Evolutionary conservation across 2,113 vertebrate genomes (phyloP).

Genomic region (Dicaeum eximium): DNA sequence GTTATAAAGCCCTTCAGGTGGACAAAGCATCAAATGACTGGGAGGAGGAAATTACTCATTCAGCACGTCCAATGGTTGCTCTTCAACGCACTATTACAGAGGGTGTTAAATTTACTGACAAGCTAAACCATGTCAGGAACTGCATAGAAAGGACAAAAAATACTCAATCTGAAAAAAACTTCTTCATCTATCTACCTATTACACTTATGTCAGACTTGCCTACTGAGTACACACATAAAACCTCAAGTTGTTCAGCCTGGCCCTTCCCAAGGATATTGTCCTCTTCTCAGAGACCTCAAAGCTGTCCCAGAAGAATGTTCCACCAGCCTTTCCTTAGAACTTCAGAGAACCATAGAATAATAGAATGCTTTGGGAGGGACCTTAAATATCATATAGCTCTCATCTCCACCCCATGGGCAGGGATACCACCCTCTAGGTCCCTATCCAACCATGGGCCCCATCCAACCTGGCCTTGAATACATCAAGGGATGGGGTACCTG

Average conservation of each 20-base stretch:
- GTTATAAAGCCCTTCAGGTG: neutral
- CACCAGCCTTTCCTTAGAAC: neutral
- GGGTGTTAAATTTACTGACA: neutral
- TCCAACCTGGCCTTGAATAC: neutral
- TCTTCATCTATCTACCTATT: neutral
- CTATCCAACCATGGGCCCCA: too few relatives aligned
- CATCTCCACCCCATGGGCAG: neutral
- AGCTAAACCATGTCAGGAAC: neutral
- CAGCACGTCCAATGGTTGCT: neutral
- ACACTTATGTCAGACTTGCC: neutral
- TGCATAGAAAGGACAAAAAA: neutral
- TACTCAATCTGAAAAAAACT: neutral
- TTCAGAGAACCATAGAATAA: neutral
- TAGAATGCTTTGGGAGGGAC: neutral
- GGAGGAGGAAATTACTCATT: neutral
- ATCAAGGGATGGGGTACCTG: neutral
- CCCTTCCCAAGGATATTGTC: neutral
- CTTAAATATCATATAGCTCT: neutral
- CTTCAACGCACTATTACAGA: rapidly evolving
- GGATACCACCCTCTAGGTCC: neutral
- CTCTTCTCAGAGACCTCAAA: neutral
- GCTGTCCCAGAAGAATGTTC: neutral
- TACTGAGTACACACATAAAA: neutral
- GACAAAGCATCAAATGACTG: neutral
- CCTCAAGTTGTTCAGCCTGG: neutral